phyloP scores from a whole-genome alignment of 2,888 invertebrate genomes.

The Aspidiotus rigidus region DNA sequence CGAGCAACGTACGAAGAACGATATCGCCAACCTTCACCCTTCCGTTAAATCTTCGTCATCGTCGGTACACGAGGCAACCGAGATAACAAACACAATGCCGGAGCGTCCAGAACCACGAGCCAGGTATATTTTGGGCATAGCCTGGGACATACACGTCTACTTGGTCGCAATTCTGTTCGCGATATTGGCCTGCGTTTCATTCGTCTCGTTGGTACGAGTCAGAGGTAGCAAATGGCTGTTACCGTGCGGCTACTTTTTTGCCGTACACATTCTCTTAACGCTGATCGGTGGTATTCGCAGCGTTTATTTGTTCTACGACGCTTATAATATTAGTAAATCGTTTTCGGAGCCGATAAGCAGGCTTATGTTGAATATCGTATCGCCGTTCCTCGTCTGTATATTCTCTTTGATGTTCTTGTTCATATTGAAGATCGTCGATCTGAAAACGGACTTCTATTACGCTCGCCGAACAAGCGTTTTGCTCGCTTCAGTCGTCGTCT shows the following conservation, averaged over 20 bases:
- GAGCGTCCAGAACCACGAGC: constrained; percentile 40
- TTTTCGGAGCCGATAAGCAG: constrained; percentile 69
- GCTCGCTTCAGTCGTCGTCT: constrained; percentile 65
- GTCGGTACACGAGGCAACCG: constrained; percentile 35
- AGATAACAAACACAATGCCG: constrained; percentile 38
- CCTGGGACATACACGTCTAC: constrained; percentile 88
- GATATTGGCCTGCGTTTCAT: constrained; percentile 70
- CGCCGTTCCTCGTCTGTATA: constrained; percentile 78
- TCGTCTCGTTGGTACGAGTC: constrained; percentile 75
- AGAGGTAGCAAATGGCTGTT: constrained; percentile 78
- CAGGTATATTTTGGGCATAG: constrained; percentile 57
- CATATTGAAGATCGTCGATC: constrained; percentile 64
- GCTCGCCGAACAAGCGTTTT: constrained; percentile 69
- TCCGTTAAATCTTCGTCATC: neutral
- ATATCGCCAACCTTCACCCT: constrained; percentile 28
- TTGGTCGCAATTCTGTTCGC: constrained; percentile 75
- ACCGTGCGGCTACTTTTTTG: constrained; percentile 77
- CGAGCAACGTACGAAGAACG: constrained; percentile 35
- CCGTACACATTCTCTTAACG: constrained; percentile 72
- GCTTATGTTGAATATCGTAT: constrained; percentile 71
- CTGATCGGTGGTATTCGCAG: constrained; percentile 72
- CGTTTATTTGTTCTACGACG: constrained; percentile 82
- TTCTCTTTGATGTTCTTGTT: constrained; percentile 81
- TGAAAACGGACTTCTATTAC: constrained; percentile 43
- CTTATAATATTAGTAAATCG: constrained; percentile 76